phyloP scores from a whole-genome alignment of 1,140 invertebrate species.

The Papilio polyxenes region DNA sequence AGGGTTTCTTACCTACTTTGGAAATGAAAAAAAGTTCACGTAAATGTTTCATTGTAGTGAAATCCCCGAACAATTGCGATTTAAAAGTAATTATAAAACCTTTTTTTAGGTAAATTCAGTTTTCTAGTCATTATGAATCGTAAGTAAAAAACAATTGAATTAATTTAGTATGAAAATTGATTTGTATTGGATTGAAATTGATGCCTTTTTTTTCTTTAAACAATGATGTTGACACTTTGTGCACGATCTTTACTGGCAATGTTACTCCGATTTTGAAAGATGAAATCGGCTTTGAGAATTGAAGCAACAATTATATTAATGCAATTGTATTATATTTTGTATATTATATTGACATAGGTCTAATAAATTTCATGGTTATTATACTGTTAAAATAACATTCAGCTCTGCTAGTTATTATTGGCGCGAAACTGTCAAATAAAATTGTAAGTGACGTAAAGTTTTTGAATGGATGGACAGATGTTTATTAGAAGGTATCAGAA shows the following conservation, averaged over 20 bases:
- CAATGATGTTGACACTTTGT: constrained; percentile 8
- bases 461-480: no score
- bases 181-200: constrained; percentile 18
- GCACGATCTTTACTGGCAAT: neutral
- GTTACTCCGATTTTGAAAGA: constrained; percentile 10
- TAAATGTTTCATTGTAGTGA: neutral
- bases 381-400: neutral
- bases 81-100: neutral
- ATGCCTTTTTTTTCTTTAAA: neutral
- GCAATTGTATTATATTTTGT: neutral
- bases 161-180: constrained; percentile 15
- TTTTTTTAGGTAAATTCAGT: constrained; percentile 7
- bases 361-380: neutral
- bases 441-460: no score
- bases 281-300: constrained; percentile 8
- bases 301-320: constrained; percentile 14
- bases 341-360: neutral
- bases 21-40: neutral
- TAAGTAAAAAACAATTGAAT: constrained; percentile 11
- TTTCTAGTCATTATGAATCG: constrained; percentile 2
- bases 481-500: no score
- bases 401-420: neutral
- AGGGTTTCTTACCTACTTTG: neutral
- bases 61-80: neutral
- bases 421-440: no score